These are phyloP conservation scores for Achlya flavicornis DNA, from an alignment of 2,888 invertebrate species.

Conservation along the genomic window DNA sequence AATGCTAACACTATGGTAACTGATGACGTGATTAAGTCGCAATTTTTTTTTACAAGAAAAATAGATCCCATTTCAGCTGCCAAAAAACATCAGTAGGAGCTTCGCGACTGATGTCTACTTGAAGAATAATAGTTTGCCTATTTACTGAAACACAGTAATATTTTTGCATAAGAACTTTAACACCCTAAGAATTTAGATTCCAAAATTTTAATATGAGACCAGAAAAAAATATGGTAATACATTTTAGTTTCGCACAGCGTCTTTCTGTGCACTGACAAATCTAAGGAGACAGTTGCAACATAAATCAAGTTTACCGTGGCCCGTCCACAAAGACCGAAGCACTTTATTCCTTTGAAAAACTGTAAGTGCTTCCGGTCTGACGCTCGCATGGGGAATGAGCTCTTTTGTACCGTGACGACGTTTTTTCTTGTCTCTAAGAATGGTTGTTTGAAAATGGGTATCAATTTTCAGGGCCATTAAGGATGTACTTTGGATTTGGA, in stretches of 20 bases:
- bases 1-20: no score
- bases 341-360: conserved; percentile 65
- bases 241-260: conserved; percentile 10
- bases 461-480: conserved; percentile 31
- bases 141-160: no score
- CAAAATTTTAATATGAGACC: not conserved
- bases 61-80: no score
- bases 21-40: no score
- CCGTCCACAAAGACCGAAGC: conserved; percentile 46
- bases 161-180: not conserved
- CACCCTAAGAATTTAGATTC: not conserved
- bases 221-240: not conserved
- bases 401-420: conserved; percentile 56
- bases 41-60: no score
- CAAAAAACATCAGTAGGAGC: no score
- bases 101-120: no score
- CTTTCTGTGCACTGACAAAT: conserved; percentile 46
- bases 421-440: conserved; percentile 41
- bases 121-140: no score
- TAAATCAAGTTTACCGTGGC: conserved; percentile 66
- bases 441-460: conserved; percentile 29
- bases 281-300: conserved; percentile 58
- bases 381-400: conserved; percentile 55
- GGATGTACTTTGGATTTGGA: not conserved
- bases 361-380: conserved; percentile 55